Conservation (phyloP, 2,888 invertebrate genomes). For the Hymenopus coronatus region DNA sequence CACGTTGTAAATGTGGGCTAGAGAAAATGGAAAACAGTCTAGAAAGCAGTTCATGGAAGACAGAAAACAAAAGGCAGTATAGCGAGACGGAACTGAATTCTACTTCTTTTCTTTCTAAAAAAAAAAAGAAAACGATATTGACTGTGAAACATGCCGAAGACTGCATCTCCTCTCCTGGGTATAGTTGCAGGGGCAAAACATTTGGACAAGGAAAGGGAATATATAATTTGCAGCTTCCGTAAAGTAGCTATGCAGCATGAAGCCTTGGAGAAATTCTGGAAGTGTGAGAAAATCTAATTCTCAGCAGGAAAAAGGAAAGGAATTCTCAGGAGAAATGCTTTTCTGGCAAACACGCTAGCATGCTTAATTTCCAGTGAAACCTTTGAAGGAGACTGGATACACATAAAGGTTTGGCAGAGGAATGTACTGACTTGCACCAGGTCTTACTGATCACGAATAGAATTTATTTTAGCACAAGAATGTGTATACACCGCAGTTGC, state of each 20-base stretch:
- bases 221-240: too few species aligned
- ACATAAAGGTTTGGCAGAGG: background rate
- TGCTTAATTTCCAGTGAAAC: background rate
- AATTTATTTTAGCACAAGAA: too few species aligned
- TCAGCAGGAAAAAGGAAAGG: background rate
- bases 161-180: background rate
- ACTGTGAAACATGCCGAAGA: background rate
- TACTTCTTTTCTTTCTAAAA: background rate
- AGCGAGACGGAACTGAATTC: too few species aligned
- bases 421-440: background rate
- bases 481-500: too few species aligned
- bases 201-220: background rate
- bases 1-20: too few species aligned
- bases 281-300: background rate
- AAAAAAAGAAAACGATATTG: background rate
- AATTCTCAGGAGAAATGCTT: background rate
- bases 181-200: background rate
- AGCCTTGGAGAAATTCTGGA: background rate
- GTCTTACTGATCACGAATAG: background rate
- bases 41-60: too few species aligned
- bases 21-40: too few species aligned
- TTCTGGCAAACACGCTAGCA: background rate
- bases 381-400: background rate
- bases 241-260: background rate
- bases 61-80: too few species aligned